Base-by-base conservation (phyloP, 1,140 invertebrate genomes). In the Hermatobates lingyangjiaoensis region DNA sequence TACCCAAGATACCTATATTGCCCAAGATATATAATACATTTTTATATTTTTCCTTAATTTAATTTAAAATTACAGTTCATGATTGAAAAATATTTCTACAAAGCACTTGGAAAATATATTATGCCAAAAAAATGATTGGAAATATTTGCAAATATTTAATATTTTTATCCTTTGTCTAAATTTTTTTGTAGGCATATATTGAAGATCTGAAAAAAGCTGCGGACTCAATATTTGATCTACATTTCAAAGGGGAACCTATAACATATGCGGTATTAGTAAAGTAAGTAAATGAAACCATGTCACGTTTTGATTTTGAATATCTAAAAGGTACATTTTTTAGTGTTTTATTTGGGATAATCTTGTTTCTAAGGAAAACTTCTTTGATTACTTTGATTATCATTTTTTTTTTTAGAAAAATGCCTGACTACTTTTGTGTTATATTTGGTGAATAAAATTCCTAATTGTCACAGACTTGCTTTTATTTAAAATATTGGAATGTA, bases 251-350 rank as follows among this genome's bases (percentile, higher is more conserved):
- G 50, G 74, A 80, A 49, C 68, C 76, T 20, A 79, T 75, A 53
- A 81, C 79, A 24, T 92, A 81, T 70, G 74, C 75, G 30, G 78
- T 92, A 51, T 69, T 83, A 20, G 82, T 81, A 58, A 92, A 88
- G 69, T 73, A 64, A 62, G 63, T 62, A 53, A 52, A 30, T 34
- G 20, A 24, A 25, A 46, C 23, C 18, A 10, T 34, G 10, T 34
- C 10, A 12, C 18, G 10, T 12, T 34, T 12, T 34, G 10, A 12
- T 18, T 34, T 10, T 34, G 30, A 34, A 10, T 12, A 10, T 34
- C 18, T 34, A 34, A 34, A 12, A 34, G 18, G 15, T 18, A 20
- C 20, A 23, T 44, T 44, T 44, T 44, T 44, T 18, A 20, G 5
- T 20, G 10, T 44, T 15, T 20, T 44, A 44, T 5, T 7, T 20